Conservation (phyloP, 1,140 invertebrate species). For the Drosophila arizonae region DNA sequence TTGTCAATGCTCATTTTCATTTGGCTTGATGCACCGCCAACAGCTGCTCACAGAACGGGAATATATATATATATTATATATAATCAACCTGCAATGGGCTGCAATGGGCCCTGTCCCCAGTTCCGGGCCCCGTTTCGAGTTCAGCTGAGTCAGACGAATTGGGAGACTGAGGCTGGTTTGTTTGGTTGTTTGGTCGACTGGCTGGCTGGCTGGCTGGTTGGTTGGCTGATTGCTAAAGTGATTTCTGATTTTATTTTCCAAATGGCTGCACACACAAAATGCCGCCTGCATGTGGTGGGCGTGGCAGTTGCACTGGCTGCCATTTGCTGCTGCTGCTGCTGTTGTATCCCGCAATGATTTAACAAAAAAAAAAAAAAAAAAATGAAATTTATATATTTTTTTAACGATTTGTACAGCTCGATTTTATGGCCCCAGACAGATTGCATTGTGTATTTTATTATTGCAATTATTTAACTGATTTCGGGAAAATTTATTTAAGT, state of each 20-base stretch:
- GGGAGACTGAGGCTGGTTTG: constrained; percentile 16
- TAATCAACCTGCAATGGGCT: constrained; percentile 5
- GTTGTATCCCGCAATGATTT: constrained; percentile 11
- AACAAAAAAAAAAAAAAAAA: not conserved
- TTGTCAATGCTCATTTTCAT: constrained; percentile 44
- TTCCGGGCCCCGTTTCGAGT: not conserved
- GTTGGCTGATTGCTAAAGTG: constrained; percentile 38
- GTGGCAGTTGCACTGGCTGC: constrained; percentile 26
- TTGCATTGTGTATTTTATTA: constrained; percentile 50
- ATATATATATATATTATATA: not conserved
- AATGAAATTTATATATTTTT: constrained; percentile 7
- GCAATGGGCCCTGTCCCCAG: not conserved
- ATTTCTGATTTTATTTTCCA: constrained; percentile 75
- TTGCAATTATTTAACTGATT: constrained; percentile 69
- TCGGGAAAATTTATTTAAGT: constrained; percentile 21
- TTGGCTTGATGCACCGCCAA: constrained; percentile 39
- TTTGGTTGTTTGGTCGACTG: constrained; percentile 3
- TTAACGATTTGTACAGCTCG: constrained; percentile 50
- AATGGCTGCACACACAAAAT: constrained; percentile 68
- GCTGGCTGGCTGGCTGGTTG: constrained; percentile 2
- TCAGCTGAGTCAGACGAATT: constrained; percentile 37
- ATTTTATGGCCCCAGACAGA: constrained; percentile 19
- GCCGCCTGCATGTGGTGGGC: constrained; percentile 27
- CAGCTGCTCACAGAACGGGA: constrained; percentile 38
- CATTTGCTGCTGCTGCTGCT: not conserved